Base-by-base conservation (phyloP, 2,888 invertebrate species). In the Neoascia interrupta region DNA sequence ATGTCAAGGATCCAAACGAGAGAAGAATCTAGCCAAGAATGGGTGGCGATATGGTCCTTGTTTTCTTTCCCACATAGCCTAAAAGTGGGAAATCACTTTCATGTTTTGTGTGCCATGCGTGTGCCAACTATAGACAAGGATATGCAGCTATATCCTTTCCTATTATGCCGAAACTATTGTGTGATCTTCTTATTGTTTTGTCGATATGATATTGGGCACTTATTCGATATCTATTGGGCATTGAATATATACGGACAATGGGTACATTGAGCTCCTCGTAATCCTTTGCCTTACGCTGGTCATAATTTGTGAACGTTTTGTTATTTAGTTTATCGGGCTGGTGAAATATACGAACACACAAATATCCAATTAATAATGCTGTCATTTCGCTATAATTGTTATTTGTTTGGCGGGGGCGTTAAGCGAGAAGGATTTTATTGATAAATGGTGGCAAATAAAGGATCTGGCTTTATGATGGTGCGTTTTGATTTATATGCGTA, bases 81-180 rank as follows among this genome's bases (percentile, higher is more conserved):
- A 58, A 76, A 70, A 70, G 70, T 76, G 76, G 70, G 53, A 76
- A 76, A 70, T 76, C 70, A 70, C 70, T 70, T 60, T 56, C 70
- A 61, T 60, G 6, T 10, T 39, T 5, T 36, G 11, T 23, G 43
- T n/a, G 15, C 19, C 6, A 21, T 34, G 34, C 47, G 49, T 56
- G 61, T 49, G 51, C n/a, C n/a, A 51, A 34, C 39, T 66, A 45
- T 13, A 8, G 43, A 58, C 36, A 34, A 54, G 45, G 66, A n/a
- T n/a, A n/a, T n/a, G 10, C 31, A 31, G 31, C 31, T 21, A 21
- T 60, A 41, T 39, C 49, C 36, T 11, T 26, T 19, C 60, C 39
- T 6, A 76, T 60, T 70, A 70, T 70, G 31, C 53, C 23, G 28
- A 64, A 76, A 76, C 76, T 76, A 76, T 76, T 75, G 75, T 75